Evolutionary conservation across 2,888 invertebrate genomes (phyloP), one percentile per base, ranked within the genome.

Genomic region (Clanis bilineata): DNA sequence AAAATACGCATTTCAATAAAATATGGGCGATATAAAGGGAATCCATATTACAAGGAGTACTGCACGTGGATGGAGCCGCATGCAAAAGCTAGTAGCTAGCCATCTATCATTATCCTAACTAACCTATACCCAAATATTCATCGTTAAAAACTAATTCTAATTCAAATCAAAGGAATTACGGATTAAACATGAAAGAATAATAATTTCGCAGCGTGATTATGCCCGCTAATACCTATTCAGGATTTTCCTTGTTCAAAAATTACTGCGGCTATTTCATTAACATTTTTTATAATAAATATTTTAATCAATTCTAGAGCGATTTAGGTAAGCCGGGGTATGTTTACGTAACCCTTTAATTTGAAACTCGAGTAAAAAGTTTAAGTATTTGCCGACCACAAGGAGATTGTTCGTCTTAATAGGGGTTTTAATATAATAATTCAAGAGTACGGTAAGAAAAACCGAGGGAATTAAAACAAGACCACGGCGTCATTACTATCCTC

Each of bases 401-500:
- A 44, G 45, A 54, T 61, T 64, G 54, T 62, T 64, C 51, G 51
- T 32, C 32, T 51, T 51, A 51, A 51, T 51, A 51, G 51, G 51
- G 51, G 18, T 51, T 78, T 75, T 74, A 80, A 79, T 77, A 82
- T 82, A 82, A 71, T 78, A 80, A 82, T 83, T 80, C 66, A 63
- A 75, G 63, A 72, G 64, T 66, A 61, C 65, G 65, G 63, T 76
- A 82, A 83, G 83, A 86, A 85, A 86, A 86, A 88, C 79, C 77
- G 82, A 66, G 69, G 72, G 77, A 83, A 86, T 87, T 88, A 86
- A 41, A 84, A 83, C 75, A 82, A 80, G 80, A 79, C 85, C 83
- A 74, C 84, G 73, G 76, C 70, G 80, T 77, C 83, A 87, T 90
- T 88, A 86, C 86, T 88, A 90, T 85, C 82, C 82, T 72, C 77